phyloP scores from a whole-genome alignment of 2,797 vertebrate genomes.

The Iguana delicatissima region DNA sequence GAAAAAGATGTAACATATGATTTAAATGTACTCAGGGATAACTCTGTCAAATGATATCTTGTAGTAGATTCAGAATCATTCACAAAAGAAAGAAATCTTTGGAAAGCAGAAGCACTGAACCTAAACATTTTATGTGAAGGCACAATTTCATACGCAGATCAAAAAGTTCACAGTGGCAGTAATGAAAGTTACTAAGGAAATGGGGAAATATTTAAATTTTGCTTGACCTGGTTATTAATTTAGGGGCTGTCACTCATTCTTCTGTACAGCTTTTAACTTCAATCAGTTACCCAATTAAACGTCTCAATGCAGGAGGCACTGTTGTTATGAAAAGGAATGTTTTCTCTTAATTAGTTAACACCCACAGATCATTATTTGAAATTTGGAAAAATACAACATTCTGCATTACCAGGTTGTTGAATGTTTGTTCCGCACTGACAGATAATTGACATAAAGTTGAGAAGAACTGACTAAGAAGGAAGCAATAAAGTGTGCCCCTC shows the following conservation, averaged over 20 bases:
- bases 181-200: background rate
- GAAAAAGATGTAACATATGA: constrained; percentile 30
- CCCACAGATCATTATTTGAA: background rate
- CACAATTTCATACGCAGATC: background rate
- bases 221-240: background rate
- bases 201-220: background rate
- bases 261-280: background rate
- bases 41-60: constrained; percentile 11
- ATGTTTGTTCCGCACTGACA: background rate
- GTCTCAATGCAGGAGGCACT: background rate
- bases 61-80: background rate
- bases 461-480: background rate
- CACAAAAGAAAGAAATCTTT: background rate
- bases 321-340: background rate
- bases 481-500: too few relatives aligned
- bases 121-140: background rate
- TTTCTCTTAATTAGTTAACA: background rate
- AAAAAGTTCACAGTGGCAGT: background rate
- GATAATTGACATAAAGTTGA: background rate
- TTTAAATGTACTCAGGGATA: background rate
- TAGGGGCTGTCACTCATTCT: background rate
- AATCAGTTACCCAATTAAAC: background rate
- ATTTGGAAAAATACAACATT: background rate
- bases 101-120: background rate
- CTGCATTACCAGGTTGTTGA: background rate